phyloP scores from a whole-genome alignment of 2,888 invertebrate species.

The Euproctis similis region DNA sequence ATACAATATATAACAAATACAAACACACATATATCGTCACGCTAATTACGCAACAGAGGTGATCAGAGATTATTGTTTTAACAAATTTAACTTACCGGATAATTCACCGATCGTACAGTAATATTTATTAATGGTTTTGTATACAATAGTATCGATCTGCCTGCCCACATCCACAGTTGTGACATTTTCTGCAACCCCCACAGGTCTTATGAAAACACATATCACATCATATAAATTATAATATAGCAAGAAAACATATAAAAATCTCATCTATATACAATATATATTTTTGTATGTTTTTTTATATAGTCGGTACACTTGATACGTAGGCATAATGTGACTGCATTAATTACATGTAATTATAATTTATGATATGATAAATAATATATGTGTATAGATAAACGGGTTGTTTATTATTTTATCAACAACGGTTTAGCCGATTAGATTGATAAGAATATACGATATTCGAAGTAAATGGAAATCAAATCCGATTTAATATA shows the following conservation, averaged over 20 bases:
- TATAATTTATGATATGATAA: slow-evolving; percentile 1
- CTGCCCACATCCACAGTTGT: not conserved
- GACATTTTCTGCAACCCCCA: not conserved
- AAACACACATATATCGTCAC: too few species aligned
- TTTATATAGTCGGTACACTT: not conserved
- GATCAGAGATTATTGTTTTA: too few species aligned
- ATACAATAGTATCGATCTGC: slow-evolving; percentile 24
- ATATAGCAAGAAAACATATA: slow-evolving; percentile 2
- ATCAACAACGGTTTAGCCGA: not conserved
- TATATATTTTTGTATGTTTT: not conserved
- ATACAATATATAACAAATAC: too few species aligned
- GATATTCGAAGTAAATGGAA: not conserved
- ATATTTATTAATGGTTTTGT: slow-evolving; percentile 34
- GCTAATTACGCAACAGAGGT: too few species aligned
- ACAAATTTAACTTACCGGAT: slow-evolving; percentile 22
- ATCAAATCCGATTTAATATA: not conserved
- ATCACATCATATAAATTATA: slow-evolving; percentile 3
- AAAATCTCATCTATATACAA: slow-evolving; percentile 1
- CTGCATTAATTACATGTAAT: slow-evolving; percentile 7
- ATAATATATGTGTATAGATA: too few species aligned
- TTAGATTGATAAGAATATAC: slow-evolving; percentile 2
- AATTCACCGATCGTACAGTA: slow-evolving; percentile 23
- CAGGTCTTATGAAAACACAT: slow-evolving; percentile 1
- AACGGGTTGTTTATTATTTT: not conserved
- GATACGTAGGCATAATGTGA: slow-evolving; percentile 4